Base-by-base conservation (phyloP, 2,797 vertebrate species). In the Myripristis murdjan region DNA sequence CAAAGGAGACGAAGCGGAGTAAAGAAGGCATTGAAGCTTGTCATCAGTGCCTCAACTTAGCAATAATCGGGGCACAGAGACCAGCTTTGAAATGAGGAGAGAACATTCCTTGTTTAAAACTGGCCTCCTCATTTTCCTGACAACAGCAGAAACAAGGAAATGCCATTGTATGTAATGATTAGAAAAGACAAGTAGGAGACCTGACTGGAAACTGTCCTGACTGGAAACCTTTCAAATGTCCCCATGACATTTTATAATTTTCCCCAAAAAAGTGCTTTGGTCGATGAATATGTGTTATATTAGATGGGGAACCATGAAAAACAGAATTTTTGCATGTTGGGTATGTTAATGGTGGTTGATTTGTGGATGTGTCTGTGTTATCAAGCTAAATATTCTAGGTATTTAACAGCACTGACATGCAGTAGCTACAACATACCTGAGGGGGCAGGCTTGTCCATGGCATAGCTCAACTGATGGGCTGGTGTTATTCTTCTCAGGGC, bases 391-490 rank as follows among this genome's bases (percentile, higher is more conserved):
- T 16, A 26, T 24, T 48, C 7, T 15, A 39, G 20, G 10, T 18
- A 14, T 51, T 6, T 2, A 47, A 28, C 1, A 23, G 18, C 11
- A 46, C 22, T 41, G 28, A 44, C 31, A 37, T 77, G 78, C 52
- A 91, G 75, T 85, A 65, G 35, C 59, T 59, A 37, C 28, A 1
- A n/a, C n/a, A 2, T 87, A 99, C 97, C 96, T 95, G 86, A 95
- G 91, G 78, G 94, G 94, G 73, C 97, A 98, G 85, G 94, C 95
- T 93, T 93, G 96, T 80, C 96, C 95, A 83, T 89, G 94, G 81
- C 97, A 98, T 0, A 90, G 64, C 0, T 94, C 5, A 0, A 91
- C 87, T 11, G 93, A 92, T 52, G 93, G 77, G 4, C 89, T 48
- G 55, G 92, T 93, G 83, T 94, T 95, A 16, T 64, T 89, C 66